Conservation (phyloP, 2,888 invertebrate genomes). For the Electrophaes corylata region DNA sequence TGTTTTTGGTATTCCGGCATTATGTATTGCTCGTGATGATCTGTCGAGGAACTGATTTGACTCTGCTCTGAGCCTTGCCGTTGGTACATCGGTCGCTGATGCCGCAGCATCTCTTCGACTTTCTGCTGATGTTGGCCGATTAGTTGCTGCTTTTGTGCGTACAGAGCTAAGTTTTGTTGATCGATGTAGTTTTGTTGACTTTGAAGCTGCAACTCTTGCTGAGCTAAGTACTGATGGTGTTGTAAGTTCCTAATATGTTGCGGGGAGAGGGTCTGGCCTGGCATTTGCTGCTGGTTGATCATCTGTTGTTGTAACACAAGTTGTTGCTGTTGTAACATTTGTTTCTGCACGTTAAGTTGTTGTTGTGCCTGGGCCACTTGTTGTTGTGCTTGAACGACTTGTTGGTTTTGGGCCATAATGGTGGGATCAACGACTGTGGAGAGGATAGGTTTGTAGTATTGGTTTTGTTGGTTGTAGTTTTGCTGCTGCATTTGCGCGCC, state of each 20-base stretch:
- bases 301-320: conserved; percentile 79
- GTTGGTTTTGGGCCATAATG: conserved; percentile 73
- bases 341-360: conserved; percentile 78
- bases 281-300: conserved; percentile 71
- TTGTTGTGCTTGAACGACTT: conserved; percentile 76
- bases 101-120: conserved; percentile 68
- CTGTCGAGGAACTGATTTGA: conserved; percentile 65
- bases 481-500: conserved; percentile 67
- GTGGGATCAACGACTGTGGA: conserved; percentile 63
- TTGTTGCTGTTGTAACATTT: conserved; percentile 77
- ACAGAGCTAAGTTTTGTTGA: conserved; percentile 80
- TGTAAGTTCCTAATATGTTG: conserved; percentile 73
- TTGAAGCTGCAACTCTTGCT: conserved; percentile 79
- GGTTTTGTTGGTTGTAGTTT: conserved; percentile 63
- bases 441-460: conserved; percentile 63
- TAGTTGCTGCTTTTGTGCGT: conserved; percentile 79
- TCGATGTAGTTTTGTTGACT: conserved; percentile 84
- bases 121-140: conserved; percentile 83
- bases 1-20: conserved; percentile 65
- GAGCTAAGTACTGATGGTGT: conserved; percentile 80
- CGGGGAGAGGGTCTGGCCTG: conserved; percentile 78
- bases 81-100: conserved; percentile 72
- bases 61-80: conserved; percentile 78
- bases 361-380: conserved; percentile 76
- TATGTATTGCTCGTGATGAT: conserved; percentile 66